Evolutionary conservation across 1,140 invertebrate species (phyloP).

Genomic region (Drosophila virilis): DNA sequence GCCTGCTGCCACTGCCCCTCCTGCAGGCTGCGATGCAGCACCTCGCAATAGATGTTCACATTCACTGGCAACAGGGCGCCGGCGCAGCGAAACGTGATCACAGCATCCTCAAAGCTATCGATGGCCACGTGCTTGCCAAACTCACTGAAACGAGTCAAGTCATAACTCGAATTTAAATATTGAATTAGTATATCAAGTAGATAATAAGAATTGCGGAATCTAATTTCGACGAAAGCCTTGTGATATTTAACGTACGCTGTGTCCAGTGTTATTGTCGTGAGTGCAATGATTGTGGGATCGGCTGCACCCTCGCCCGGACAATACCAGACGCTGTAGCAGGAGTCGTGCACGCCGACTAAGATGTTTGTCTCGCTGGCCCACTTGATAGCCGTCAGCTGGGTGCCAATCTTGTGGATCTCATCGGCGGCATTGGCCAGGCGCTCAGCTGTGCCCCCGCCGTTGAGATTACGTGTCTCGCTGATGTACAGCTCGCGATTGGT

Average conservation of each 20-base stretch:
- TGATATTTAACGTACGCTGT: slow-evolving; percentile 87
- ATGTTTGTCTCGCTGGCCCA: slow-evolving; percentile 95
- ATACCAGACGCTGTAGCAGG: slow-evolving; percentile 93
- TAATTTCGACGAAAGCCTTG: neutral
- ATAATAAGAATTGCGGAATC: too few relatives aligned
- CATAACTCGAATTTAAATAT: too few relatives aligned
- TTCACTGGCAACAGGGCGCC: slow-evolving; percentile 72
- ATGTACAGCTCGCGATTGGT: slow-evolving; percentile 92
- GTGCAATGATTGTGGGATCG: slow-evolving; percentile 88
- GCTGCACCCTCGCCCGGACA: slow-evolving; percentile 91
- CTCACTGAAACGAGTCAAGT: slow-evolving; percentile 56
- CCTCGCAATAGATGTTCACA: slow-evolving; percentile 76
- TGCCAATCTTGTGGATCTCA: slow-evolving; percentile 89
- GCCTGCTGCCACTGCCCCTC: slow-evolving; percentile 81
- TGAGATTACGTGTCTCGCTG: slow-evolving; percentile 86
- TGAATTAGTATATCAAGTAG: too few relatives aligned
- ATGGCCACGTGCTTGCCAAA: slow-evolving; percentile 90
- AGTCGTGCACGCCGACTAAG: slow-evolving; percentile 92
- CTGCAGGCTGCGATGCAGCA: slow-evolving; percentile 74
- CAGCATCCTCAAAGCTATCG: slow-evolving; percentile 90
- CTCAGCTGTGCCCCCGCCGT: neutral
- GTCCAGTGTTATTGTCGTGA: slow-evolving; percentile 85
- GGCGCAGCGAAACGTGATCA: slow-evolving; percentile 75
- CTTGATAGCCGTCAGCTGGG: slow-evolving; percentile 90
- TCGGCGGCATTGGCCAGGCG: slow-evolving; percentile 26